A percentile compares a stretch with the other conserved stretches of the same genome.
phyloP scores from a whole-genome alignment of 2,113 vertebrate species.

The Hemichromis elongatus region DNA sequence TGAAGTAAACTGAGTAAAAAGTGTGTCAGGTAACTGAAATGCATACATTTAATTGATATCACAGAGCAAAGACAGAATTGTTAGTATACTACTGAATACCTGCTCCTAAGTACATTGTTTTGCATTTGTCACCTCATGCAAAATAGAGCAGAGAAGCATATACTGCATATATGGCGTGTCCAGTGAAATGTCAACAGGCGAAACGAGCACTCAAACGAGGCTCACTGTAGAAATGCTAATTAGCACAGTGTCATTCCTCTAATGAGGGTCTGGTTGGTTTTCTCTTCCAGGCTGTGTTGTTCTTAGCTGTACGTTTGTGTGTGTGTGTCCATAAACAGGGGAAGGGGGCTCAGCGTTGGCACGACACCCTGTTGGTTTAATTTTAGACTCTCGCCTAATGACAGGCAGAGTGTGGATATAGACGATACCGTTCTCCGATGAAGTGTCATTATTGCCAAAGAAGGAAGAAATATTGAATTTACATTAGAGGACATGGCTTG shows the following conservation, averaged over 20 bases:
- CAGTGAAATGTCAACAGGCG: conserved; percentile 4
- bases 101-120: not conserved
- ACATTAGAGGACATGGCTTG: not conserved
- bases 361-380: conserved; percentile 37
- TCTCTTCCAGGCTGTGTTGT: conserved; percentile 19
- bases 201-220: not conserved
- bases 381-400: conserved; percentile 44
- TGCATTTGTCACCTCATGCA: not conserved
- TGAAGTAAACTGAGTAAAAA: not conserved
- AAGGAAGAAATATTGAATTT: conserved; percentile 14
- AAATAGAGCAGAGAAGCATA: not conserved
- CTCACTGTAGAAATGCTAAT: conserved; percentile 20
- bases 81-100: not conserved
- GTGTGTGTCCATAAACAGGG: not conserved
- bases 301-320: not conserved
- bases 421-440: conserved; percentile 19
- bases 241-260: not conserved
- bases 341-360: not conserved
- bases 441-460: conserved; percentile 38
- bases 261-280: conserved; percentile 36
- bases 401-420: conserved; percentile 23
- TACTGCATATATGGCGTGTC: not conserved
- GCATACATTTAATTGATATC: not conserved
- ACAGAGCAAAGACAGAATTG: not conserved
- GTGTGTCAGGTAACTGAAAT: not conserved